Base-by-base conservation (phyloP, 2,113 vertebrate genomes). In the Hucho hucho region DNA sequence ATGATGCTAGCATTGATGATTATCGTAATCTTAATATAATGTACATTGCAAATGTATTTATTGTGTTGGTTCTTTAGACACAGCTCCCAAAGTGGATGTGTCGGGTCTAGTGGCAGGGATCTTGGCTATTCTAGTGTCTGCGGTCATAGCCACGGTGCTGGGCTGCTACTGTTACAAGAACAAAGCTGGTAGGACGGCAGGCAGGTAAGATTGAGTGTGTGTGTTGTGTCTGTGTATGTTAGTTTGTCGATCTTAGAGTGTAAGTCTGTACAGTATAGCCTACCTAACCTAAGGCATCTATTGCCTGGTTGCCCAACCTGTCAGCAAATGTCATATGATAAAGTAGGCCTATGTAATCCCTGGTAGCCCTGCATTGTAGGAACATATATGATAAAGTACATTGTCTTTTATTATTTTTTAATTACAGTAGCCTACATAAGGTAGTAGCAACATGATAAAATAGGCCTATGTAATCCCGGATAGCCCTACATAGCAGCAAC, bases 111-210 rank as follows among this genome's bases (percentile, higher is more conserved):
- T 89, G 73, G 89, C 92, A 0, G 92, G 93, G 12, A 70, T 93
- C 69, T 1, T 93, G 59, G 92, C 90, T 1, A 0, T 81, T 1
- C 13, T 92, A 0, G 78, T 91, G 70, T 46, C 14, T 0, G 83
- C 65, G 2, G 47, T 85, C 9, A 88, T 94, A 18, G 89, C 64
- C 69, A 28, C 68, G 0, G 89, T 94, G 46, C 72, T 94, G 69
- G 89, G 85, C 63, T 69, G 91, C 72, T 94, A 94, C 85, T 92
- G 64, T 83, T 93, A 87, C 87, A 92, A 90, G 66, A 74, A 79
- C 80, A 87, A 77, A 74, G 14, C n/a, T 11, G 22, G 65, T 3
- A 73, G 16, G 11, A 80, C 76, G 37, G 20, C 69, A 1, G 69
- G 69, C 3, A 85, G 75, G 90, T 90, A 83, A 71, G 81, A 58